Base-by-base conservation (phyloP, 2,113 vertebrate genomes). In the Oryzias melastigma region DNA sequence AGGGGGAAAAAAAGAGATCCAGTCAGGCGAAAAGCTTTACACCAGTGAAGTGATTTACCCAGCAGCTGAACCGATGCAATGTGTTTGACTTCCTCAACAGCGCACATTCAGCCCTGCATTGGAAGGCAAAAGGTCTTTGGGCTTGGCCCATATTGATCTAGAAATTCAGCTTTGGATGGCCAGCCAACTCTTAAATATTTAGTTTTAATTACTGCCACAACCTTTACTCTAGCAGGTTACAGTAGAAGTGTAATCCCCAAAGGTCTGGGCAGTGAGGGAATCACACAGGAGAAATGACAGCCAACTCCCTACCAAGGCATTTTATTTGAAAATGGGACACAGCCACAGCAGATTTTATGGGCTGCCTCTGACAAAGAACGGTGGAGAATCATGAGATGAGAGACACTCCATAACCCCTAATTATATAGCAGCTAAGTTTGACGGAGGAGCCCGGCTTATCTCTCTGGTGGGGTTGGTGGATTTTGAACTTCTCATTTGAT, bases 131-230 rank as follows among this genome's bases (percentile, higher is more conserved):
- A 68, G 80, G 80, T 80, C 85, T 62, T 68, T 62, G 63, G 76
- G 71, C 66, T 85, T 86, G 73, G 81, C 77, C 73, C 44, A 55
- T 69, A 85, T 85, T 90, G 87, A 89, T 89, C 84, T 88, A 74
- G 80, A 90, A 89, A 85, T 80, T 87, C 89, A 87, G 71, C 50
- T 49, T 71, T 16, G 35, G 80, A 86, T 71, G 69, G 73, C 62
- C 56, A 62, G 85, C 69, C 82, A 81, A 65, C 74, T 87, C 82
- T 90, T 91, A 90, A 90, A 88, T 91, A 91, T 92, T 92, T 91
- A 88, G 86, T 86, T 91, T 91, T 91, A 92, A 92, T 91, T 92
- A 92, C 87, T 87, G 86, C 85, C 83, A 80, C 83, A 89, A 91
- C 90, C 91, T 91, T 91, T 89, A 87, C 87, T 88, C 87, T 86